Evolutionary conservation across 2,888 invertebrate species (phyloP), one percentile per base, ranked within the genome.

Genomic region (Platycheirus rosarum): DNA sequence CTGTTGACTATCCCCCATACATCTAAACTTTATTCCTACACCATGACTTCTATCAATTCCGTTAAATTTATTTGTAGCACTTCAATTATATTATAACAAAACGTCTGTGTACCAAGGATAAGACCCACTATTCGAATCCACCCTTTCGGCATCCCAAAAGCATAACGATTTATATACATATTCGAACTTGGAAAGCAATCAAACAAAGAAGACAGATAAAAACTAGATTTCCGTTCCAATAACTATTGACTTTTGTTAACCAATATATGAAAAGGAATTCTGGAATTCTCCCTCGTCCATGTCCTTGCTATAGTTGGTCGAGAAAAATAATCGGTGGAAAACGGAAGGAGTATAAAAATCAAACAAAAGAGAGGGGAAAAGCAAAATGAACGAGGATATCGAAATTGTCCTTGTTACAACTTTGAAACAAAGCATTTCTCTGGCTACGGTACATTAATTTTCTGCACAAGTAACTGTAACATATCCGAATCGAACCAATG

Each of bases 391-490:
- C 73, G 68, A 73, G 62, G 62, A 68, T 73, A 44, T 78, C 53
- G 66, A 78, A 49, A 73, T 60, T 37, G 51, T 60, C 66, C 53
- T 53, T n/a, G n/a, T n/a, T 62, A 44, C 53, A 44, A 57, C 46
- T 37, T 60, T 66, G 66, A 73, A 78, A 66, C 60, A 73, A 78
- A 73, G 57, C 66, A 44, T 40, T 60, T 73, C 66, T 49, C 51
- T 62, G 66, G 73, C 29, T 66, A 60, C 60, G 77, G 44, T 73
- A 73, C 73, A 77, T 73, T 78, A 78, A 78, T 68, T 78, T 78
- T 53, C 60, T 37, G 49, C 49, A 51, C 77, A 69, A 75, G 75
- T 69, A 37, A n/a, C n/a, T n/a, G n/a, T n/a, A n/a, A 69, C 62
- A 75, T 66, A 60, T 66, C 55, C 18, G 35, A 23, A 32, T 8